Base-by-base conservation (phyloP, 2,797 vertebrate genomes). In the Argyrosomus regius region DNA sequence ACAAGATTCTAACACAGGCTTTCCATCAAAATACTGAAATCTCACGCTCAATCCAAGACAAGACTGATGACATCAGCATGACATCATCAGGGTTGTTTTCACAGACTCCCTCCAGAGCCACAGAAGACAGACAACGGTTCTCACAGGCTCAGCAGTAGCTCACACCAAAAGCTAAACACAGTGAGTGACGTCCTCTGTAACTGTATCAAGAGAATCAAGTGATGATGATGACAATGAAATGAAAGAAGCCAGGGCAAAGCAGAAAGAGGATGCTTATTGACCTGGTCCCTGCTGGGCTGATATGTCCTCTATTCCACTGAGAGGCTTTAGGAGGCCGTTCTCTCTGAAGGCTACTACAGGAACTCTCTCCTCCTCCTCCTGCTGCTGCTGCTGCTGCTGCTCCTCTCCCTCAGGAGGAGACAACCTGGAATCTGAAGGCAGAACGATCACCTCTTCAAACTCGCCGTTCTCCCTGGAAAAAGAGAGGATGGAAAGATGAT, bases 381-480 rank as follows among this genome's bases (percentile, higher is more conserved):
- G 1, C 22, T 22, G 22, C 65, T 74, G 49, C 63, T 88, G 70
- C 63, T 91, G 88, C 85, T 83, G 92, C 80, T 94, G 89, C 26
- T 97, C 97, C 59, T 94, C 96, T 84, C 96, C 93, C 85, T 98
- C 97, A 83, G 97, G 89, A 85, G 96, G 96, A 77, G 96, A 90
- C 90, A 96, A 82, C 89, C 97, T 97, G 82, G 96, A 95, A 88
- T 95, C 96, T 74, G 96, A 66, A 70, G 97, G 97, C 79, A 98
- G 93, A 35, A 94, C 95, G 80, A 98, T 96, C 91, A 97, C 96
- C 93, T 99, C 97, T 88, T 99, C 98, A 80, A 99, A 98, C 68
- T 96, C 89, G 54, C 98, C 97, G 18, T 99, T 99, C 95, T 97
- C 97, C 75, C 95, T 97, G 86, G 87, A 80, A 4, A 75, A 86